These are phyloP conservation scores for Triplophysa siluroides DNA, from an alignment of 2,113 vertebrate species.

Conservation along the genomic window DNA sequence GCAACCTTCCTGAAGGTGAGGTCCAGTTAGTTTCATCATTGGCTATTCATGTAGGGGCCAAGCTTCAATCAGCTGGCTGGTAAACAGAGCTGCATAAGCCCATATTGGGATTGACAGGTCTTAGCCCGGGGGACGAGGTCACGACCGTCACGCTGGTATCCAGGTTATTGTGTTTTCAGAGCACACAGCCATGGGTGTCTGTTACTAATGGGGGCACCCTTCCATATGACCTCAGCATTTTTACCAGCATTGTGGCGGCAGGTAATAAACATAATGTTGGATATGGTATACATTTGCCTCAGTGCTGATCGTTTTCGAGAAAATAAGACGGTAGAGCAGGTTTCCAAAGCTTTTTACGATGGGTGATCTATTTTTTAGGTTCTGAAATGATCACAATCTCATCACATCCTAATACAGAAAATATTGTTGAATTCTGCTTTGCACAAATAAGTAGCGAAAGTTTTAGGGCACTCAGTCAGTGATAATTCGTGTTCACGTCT, in stretches of 20 bases:
- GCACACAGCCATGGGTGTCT: conserved; percentile 1
- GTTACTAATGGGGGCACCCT: conserved; percentile 1
- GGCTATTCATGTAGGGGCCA: conserved; percentile 20
- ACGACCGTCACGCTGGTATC: conserved; percentile 15
- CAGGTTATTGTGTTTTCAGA: conserved; percentile 47
- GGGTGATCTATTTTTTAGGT: too few relatives aligned
- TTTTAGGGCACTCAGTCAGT: too few relatives aligned
- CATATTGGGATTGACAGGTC: conserved; percentile 39
- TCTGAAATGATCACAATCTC: too few relatives aligned
- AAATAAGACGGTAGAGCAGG: neutral
- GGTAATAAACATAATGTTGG: neutral
- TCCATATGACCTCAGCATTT: conserved; percentile 31
- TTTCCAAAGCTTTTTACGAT: neutral
- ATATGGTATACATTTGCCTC: neutral
- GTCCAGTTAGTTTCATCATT: conserved; percentile 45
- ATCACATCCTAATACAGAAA: too few relatives aligned
- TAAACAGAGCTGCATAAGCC: conserved; percentile 10
- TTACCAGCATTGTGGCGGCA: neutral
- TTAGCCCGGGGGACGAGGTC: conserved; percentile 24
- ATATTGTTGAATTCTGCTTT: too few relatives aligned
- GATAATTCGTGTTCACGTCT: too few relatives aligned
- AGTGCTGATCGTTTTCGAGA: neutral
- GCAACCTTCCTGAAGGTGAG: conserved; percentile 40
- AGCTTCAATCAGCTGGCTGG: conserved; percentile 38
- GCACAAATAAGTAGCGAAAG: too few relatives aligned